Evolutionary conservation across 2,797 vertebrate species (phyloP).

Genomic region (Siniperca obscura): DNA sequence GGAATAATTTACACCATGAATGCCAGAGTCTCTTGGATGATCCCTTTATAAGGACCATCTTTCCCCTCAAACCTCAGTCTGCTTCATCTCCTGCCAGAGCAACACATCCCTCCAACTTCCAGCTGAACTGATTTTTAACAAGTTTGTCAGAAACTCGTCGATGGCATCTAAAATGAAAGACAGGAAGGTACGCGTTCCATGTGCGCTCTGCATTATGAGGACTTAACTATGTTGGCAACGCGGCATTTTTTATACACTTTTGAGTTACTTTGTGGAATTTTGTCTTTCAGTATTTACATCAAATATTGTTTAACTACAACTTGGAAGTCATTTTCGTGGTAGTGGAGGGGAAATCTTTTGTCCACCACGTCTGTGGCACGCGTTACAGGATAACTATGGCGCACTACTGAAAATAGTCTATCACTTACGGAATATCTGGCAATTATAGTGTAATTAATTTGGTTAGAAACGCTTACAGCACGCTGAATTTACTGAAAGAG

Average conservation of each 20-base stretch:
- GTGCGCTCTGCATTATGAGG: slow-evolving; percentile 60
- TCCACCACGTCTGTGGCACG: slow-evolving; percentile 21
- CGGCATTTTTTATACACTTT: slow-evolving; percentile 30
- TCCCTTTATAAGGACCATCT: slow-evolving; percentile 91
- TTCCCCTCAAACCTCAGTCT: slow-evolving; percentile 80
- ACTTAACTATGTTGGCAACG: slow-evolving; percentile 39
- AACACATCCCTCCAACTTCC: slow-evolving; percentile 58
- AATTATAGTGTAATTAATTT: background rate
- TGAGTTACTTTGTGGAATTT: slow-evolving; percentile 26
- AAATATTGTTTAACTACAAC: slow-evolving; percentile 11
- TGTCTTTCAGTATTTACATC: background rate
- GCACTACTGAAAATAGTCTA: background rate
- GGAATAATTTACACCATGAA: slow-evolving; percentile 93
- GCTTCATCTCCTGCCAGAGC: slow-evolving; percentile 68
- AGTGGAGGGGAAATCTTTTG: background rate
- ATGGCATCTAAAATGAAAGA: slow-evolving; percentile 96
- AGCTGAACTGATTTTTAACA: slow-evolving; percentile 35
- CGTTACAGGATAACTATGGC: slow-evolving; percentile 21
- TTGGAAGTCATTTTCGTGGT: slow-evolving; percentile 13
- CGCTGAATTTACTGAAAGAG: background rate
- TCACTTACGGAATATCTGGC: background rate
- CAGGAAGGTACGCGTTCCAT: slow-evolving; percentile 89
- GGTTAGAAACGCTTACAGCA: background rate
- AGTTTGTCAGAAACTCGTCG: slow-evolving; percentile 47
- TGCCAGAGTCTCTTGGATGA: slow-evolving; percentile 85